Conservation (phyloP, 1,140 invertebrate genomes). For the Caenorhabditis tropicalis region DNA sequence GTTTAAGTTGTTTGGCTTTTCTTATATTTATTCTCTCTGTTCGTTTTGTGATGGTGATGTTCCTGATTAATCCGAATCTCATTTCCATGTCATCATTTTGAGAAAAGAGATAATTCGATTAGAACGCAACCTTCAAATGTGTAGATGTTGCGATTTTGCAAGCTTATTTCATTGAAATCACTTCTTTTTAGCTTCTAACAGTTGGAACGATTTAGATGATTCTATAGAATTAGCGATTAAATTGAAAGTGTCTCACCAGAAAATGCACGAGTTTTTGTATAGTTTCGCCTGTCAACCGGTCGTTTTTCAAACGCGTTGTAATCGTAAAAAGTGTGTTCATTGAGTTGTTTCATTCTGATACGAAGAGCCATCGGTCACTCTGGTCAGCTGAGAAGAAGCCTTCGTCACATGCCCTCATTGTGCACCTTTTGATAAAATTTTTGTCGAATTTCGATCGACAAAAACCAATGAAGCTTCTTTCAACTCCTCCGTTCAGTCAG, state of each 20-base stretch:
- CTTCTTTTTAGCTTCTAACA: no score
- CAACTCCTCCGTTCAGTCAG: not conserved
- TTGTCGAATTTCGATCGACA: not conserved
- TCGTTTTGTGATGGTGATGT: not conserved
- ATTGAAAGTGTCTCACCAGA: no score
- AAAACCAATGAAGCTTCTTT: not conserved
- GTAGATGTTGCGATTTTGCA: not conserved
- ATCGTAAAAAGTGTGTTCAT: slow-evolving; percentile 11
- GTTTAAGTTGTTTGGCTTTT: not conserved
- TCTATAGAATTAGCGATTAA: no score
- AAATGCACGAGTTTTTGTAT: no score
- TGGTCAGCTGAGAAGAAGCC: not conserved
- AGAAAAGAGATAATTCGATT: not conserved
- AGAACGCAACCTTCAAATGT: not conserved
- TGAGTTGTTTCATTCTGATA: not conserved
- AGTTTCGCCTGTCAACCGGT: not conserved
- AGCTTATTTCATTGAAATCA: not conserved
- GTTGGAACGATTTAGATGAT: no score
- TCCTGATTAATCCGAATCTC: not conserved
- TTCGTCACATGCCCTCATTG: slow-evolving; percentile 12
- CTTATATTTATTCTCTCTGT: not conserved
- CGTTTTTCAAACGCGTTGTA: not conserved
- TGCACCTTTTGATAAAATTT: not conserved
- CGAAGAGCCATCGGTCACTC: not conserved
- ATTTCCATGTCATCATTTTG: not conserved